Evolutionary conservation across 2,113 vertebrate species (phyloP), one percentile per base, ranked within the genome.

Genomic region (Numenius arquata): DNA sequence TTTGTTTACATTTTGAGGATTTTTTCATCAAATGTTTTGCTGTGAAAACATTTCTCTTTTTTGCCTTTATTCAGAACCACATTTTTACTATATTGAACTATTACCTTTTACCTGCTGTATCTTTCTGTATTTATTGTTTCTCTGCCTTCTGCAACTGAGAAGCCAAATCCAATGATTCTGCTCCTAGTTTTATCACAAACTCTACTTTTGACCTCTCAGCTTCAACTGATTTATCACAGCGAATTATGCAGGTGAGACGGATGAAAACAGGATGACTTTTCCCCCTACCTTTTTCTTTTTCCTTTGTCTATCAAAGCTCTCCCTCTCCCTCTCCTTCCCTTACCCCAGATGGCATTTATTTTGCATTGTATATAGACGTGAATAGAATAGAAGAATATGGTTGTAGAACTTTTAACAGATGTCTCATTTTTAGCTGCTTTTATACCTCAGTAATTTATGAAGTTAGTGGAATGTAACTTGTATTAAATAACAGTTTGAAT

Each of bases 201-300:
- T 98, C 95, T 98, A 97, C 96, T 97, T 98, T 97, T 98, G 97
- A 97, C 96, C 97, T 98, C 98, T 97, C 97, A 98, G 97, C 97
- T 96, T 97, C 85, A 93, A 97, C 98, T 98, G 98, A 98, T 98
- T 98, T 97, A 98, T 98, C 98, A 97, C 97, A 98, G 95, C 98
- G 97, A 96, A 98, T 98, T 96, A 97, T 97, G 88, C 98, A 98
- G 97, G 98, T 97, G 96, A 98, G 98, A 98, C 95, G 98, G 98
- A 98, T 98, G 96, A 98, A 98, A 94, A 93, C 70, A 85, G 95
- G 94, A 95, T 88, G 92, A 88, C 85, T 93, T 97, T 82, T 53
- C 30, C 86, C 94, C 82, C 83, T 93, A 73, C 73, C 88, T 93
- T 90, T 97, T 96, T 94, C 67, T 94, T 94, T 82, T 71, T 87